These are phyloP conservation scores for Turdus rufiventris DNA, from an alignment of 2,113 vertebrate species.

Conservation along the genomic window DNA sequence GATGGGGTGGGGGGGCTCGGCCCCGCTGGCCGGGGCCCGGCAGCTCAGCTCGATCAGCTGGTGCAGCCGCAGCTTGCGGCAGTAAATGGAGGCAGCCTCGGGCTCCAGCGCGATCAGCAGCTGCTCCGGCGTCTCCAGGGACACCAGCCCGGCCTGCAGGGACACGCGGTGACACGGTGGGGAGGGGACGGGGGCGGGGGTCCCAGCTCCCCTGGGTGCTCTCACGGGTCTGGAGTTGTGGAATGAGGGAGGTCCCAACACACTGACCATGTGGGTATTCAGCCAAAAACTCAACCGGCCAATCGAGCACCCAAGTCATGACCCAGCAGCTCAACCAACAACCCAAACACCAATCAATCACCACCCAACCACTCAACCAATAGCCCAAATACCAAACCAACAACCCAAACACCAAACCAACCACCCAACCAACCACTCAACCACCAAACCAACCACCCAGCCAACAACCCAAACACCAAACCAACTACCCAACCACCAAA, in stretches of 20 bases:
- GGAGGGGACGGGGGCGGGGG: fast-evolving
- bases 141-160: constrained; percentile 85
- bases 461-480: neutral
- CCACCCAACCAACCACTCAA: neutral
- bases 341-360: neutral
- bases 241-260: fast-evolving
- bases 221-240: fast-evolving
- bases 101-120: constrained; percentile 93
- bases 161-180: neutral
- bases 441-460: neutral
- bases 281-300: fast-evolving
- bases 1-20: constrained; percentile 68
- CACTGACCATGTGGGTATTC: fast-evolving
- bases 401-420: neutral
- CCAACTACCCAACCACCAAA: neutral
- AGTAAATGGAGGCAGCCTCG: constrained; percentile 93
- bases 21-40: constrained; percentile 70
- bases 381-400: too few species aligned
- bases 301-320: fast-evolving
- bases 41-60: constrained; percentile 89
- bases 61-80: constrained; percentile 90
- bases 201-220: fast-evolving
- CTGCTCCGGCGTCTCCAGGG: constrained; percentile 84
- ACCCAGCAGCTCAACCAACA: fast-evolving
- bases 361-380: neutral